Base-by-base conservation (phyloP, 2,888 invertebrate genomes). In the Phyto melanocephala region DNA sequence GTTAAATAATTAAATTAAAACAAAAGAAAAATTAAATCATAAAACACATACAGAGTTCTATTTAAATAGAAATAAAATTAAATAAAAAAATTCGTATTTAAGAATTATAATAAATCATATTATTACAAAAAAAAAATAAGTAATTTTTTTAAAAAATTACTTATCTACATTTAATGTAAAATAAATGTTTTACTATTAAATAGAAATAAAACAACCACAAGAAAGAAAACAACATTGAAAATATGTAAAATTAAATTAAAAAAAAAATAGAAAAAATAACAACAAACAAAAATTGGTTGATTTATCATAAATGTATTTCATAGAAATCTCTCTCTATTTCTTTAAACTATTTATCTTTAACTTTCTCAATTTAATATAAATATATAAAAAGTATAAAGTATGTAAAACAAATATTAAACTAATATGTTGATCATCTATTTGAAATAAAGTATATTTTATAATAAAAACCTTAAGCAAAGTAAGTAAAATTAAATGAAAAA, bases 401-500 rank as follows among this genome's bases (percentile, higher is more conserved):
- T 42, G n/a, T 22, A 47, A 37, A 50, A 50, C 6, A 50, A 62
- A 47, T 28, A 70, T 20, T 62, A 56, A 60, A 75, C 40, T 63
- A 78, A 82, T 71, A 72, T 82, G 82, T 82, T 82, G 79, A 82
- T 79, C 79, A 82, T 79, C 54, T 65, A 70, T 72, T 71, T 78
- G 52, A 81, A 81, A 78, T 60, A 76, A 72, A 79, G 4, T 82
- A 79, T 82, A 82, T 82, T 82, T 82, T 82, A 82, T 82, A 82
- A 76, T 71, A 72, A 82, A 65, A 67, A 47, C 47, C 35, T 11
- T 67, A 58, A 65, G 56, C 54, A 15, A 56, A 33, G 24, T 56
- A 60, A 37, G 13, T 2, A 20, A 47, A 63, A 68, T 50, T 15
- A 68, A 67, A 80, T 17, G 45, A 54, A 76, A 58, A 65, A 22